Conservation (phyloP, 2,797 vertebrate species). For the Urocyon cinereoargenteus region DNA sequence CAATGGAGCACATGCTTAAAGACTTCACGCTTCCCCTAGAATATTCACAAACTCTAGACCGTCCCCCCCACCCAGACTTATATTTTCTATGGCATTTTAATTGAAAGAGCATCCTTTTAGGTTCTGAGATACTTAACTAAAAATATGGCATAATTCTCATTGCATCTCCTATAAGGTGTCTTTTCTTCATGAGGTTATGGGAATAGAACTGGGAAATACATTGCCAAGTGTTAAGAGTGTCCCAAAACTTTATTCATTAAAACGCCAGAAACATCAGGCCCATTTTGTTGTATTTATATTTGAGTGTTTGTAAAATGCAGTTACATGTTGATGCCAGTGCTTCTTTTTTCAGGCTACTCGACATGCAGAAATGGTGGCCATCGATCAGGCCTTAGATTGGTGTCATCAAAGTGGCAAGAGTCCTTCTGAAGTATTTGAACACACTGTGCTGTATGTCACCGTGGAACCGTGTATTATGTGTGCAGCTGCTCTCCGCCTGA, state of each 20-base stretch:
- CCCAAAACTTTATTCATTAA: neutral
- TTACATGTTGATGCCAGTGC: neutral
- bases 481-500: constrained; percentile 94
- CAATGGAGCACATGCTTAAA: constrained; percentile 9
- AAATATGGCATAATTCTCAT: neutral
- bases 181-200: neutral
- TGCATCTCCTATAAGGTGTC: neutral
- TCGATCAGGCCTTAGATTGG: constrained; percentile 95
- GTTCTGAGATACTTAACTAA: neutral
- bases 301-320: neutral
- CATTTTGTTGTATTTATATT: neutral
- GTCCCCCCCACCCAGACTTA: neutral
- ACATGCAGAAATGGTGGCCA: constrained; percentile 97
- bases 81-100: constrained; percentile 52
- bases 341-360: constrained; percentile 92
- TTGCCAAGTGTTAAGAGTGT: neutral
- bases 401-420: constrained; percentile 86
- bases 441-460: constrained; percentile 93
- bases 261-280: neutral
- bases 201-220: neutral
- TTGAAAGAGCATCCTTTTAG: neutral
- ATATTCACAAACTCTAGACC: constrained; percentile 15
- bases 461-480: constrained; percentile 99
- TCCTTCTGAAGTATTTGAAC: constrained; percentile 87
- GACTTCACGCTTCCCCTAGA: constrained; percentile 26